Conservation (phyloP, 2,888 invertebrate species). For the Acanthosepion esculentum region DNA sequence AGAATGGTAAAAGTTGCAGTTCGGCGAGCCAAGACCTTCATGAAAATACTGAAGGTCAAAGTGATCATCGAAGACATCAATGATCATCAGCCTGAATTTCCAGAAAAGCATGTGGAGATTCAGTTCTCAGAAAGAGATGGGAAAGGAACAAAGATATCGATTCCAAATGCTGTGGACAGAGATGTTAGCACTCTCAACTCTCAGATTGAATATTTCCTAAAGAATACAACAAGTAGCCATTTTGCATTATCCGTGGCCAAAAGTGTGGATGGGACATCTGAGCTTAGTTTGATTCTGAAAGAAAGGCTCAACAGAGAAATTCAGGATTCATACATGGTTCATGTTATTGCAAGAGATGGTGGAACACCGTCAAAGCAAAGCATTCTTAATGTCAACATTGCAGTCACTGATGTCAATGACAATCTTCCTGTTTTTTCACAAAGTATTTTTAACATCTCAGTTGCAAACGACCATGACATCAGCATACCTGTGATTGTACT, state of each 20-base stretch:
- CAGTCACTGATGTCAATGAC: not conserved
- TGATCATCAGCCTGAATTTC: not conserved
- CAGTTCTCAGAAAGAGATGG: not conserved
- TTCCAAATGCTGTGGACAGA: slow-evolving; percentile 36
- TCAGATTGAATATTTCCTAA: not conserved
- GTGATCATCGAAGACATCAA: slow-evolving; percentile 34
- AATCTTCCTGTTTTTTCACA: not conserved
- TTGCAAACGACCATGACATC: slow-evolving; percentile 49
- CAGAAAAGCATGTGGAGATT: not conserved
- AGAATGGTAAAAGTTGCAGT: slow-evolving; percentile 4
- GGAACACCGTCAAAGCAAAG: not conserved
- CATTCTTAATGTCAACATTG: not conserved
- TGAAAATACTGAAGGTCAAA: slow-evolving; percentile 39
- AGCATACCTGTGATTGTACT: slow-evolving; percentile 76
- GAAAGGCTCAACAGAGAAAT: slow-evolving; percentile 2
- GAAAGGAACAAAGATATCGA: not conserved
- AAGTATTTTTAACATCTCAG: not conserved
- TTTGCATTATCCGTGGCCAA: not conserved
- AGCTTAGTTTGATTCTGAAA: not conserved
- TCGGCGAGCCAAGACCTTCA: not conserved
- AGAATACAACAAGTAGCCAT: not conserved
- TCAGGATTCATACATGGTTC: not conserved
- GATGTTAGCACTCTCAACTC: slow-evolving; percentile 4
- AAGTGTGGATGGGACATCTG: not conserved
- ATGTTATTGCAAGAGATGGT: not conserved